Base-by-base conservation (phyloP, 2,113 vertebrate species). In the Acanthisitta chloris region DNA sequence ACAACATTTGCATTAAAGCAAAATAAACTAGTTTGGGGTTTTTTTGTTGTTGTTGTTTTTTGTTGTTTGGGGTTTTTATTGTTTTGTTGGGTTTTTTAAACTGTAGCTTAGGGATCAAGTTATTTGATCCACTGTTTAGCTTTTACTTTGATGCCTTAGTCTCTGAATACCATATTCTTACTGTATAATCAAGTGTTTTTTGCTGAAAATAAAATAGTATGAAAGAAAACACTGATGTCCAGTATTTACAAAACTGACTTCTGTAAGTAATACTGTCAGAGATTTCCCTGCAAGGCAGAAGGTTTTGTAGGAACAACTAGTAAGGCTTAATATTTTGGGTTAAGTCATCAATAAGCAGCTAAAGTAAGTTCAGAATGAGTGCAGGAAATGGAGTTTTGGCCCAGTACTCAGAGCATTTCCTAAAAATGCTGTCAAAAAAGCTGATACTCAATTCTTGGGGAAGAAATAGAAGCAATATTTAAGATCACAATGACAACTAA, bases 351-450 rank as follows among this genome's bases (percentile, higher is more conserved):
- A 46, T 52, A 36, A 95, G 61, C 40, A 67, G 40, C 23, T 79
- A 72, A 92, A 45, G 19, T n/a, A 83, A 93, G 33, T 72, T 80
- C 71, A 88, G 29, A 93, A 43, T 31, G 24, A 92, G 43, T 59
- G 36, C 10, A 18, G 38, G 46, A 87, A 88, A 31, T 52, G 31
- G 42, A 81, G 33, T n/a, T 95, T 36, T 18, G 26, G 29, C 91
- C 95, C 64, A 73, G 38, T 67, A 89, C 42, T 73, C 88, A 54
- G 34, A 92, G 19, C 8, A 62, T 70, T 88, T 80, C 14, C 48
- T 91, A 45, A 81, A 90, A 76, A 88, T 65, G 40, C 65, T 92
- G 85, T 64, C 92, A 88, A 82, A 95, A 95, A 93, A 89, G 33
- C 23, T 48, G 51, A 70, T 94, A n/a, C 51, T 69, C 51, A 62